Evolutionary conservation across 2,797 vertebrate species (phyloP), one percentile per base, ranked within the genome.

Genomic region (Anniella stebbinsi): DNA sequence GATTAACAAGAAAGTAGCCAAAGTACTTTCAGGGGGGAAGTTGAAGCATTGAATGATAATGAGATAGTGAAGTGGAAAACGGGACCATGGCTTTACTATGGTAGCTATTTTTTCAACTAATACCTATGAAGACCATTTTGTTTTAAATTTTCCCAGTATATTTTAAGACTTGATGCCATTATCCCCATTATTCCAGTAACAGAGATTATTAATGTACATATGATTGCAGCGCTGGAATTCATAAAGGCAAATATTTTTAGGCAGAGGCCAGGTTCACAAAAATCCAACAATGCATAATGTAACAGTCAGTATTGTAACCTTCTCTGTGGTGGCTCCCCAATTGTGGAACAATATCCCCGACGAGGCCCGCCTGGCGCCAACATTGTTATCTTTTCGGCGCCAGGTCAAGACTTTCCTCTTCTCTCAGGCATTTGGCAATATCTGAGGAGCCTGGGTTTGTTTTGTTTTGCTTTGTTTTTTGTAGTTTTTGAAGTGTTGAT

Each of bases 1-100:
- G 92, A 97, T 95, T 97, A 95, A 97, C 94, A 86, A 48, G 41
- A 67, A 67, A 90, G 41, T 96, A 93, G 96, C 93, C 96, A 94
- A 97, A 96, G 93, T n/a, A 93, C 66, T 94, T 92, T 72, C 90
- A 93, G 87, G 85, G 94, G 86, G 11, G 93, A 93, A 76, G 89
- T 75, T 90, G 88, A 94, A 86, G 92, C 69, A 87, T 92, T 88
- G 63, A 8, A 70, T 4, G 81, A 36, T 45, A 10, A 88, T 30
- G 21, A 67, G 10, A 66, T 75, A 90, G 15, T 69, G 4, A 87
- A 48, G 57, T 91, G 21, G 84, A 38, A 91, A 92, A 92, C 73
- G 18, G 10, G 89, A 87, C 86, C 9, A 1, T 90, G 75, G 12
- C 82, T 89, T 87, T 8, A 48, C 80, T 3, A 6, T 69, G 67